Evolutionary conservation across 2,113 vertebrate genomes (phyloP).

Genomic region (Poecile atricapillus): DNA sequence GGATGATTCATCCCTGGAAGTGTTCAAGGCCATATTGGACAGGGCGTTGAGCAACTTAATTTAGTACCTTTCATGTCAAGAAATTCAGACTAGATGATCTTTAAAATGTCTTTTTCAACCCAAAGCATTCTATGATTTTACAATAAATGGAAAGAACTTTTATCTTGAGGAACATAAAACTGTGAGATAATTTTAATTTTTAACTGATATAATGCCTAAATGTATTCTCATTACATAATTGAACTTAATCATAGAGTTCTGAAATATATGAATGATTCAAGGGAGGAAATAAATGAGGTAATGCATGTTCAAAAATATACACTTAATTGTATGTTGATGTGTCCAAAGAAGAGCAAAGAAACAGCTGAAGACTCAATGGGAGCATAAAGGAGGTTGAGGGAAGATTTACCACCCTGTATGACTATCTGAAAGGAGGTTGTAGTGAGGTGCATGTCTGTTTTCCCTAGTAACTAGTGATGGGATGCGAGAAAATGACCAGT

Average conservation of each 20-base stretch:
- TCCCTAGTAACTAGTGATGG: not conserved
- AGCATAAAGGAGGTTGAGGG: not conserved
- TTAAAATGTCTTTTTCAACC: not conserved
- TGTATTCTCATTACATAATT: not conserved
- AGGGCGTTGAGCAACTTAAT: fast-evolving
- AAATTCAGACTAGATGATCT: not conserved
- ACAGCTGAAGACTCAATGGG: not conserved
- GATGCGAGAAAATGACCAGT: not conserved
- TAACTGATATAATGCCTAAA: not conserved
- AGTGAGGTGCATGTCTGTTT: not conserved
- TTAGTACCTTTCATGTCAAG: not conserved
- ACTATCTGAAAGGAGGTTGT: not conserved
- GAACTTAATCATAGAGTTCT: not conserved
- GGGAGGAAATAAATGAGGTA: not conserved
- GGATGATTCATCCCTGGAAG: not conserved
- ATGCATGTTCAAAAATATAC: not conserved
- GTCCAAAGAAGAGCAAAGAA: not conserved
- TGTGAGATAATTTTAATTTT: not conserved
- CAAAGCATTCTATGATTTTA: not conserved
- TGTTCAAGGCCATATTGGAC: not conserved
- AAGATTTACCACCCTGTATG: not conserved
- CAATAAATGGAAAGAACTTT: not conserved
- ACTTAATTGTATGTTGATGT: not conserved
- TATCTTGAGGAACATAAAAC: not conserved
- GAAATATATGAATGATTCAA: not conserved